These are phyloP conservation scores for Branchinecta lindahli DNA, from an alignment of 1,140 invertebrate species.

Conservation along the genomic window DNA sequence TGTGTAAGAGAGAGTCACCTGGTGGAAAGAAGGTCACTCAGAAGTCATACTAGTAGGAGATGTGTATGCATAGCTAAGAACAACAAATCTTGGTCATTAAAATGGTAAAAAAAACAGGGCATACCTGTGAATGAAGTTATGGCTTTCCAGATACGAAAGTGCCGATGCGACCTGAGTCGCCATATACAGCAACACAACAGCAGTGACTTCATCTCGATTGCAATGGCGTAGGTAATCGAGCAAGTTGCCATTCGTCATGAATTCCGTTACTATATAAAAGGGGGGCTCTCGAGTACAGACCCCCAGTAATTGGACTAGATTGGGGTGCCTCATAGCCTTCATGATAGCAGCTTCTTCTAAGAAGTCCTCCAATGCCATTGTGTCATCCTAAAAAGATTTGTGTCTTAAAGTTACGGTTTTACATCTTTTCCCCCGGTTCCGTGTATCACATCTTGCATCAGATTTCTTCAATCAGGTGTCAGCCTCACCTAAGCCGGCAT, in stretches of 20 bases:
- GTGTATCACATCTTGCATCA: conserved; percentile 10
- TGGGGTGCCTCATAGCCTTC: conserved; percentile 99
- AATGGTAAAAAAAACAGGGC: background rate
- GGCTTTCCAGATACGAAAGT: conserved; percentile 94
- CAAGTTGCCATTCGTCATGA: conserved; percentile 95
- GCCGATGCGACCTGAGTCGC: conserved; percentile 96
- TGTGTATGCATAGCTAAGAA: too few species aligned
- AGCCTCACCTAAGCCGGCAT: too few species aligned
- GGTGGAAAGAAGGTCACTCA: too few species aligned
- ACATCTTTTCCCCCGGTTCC: background rate
- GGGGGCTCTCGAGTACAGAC: conserved; percentile 95
- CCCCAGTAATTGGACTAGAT: conserved; percentile 90
- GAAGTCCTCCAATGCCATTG: conserved; percentile 98
- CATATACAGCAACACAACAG: conserved; percentile 94
- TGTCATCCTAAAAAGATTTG: conserved; percentile 58
- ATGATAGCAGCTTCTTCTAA: conserved; percentile 97
- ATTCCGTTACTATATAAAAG: conserved; percentile 99
- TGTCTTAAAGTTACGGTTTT: background rate
- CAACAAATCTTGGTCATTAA: too few species aligned
- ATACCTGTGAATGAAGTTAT: conserved; percentile 89
- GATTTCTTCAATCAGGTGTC: background rate
- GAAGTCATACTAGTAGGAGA: too few species aligned
- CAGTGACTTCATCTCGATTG: conserved; percentile 74
- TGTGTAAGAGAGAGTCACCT: too few species aligned
- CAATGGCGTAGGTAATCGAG: conserved; percentile 85